Evolutionary conservation across 2,113 vertebrate species (phyloP).

Genomic region (Dermatemys mawii): DNA sequence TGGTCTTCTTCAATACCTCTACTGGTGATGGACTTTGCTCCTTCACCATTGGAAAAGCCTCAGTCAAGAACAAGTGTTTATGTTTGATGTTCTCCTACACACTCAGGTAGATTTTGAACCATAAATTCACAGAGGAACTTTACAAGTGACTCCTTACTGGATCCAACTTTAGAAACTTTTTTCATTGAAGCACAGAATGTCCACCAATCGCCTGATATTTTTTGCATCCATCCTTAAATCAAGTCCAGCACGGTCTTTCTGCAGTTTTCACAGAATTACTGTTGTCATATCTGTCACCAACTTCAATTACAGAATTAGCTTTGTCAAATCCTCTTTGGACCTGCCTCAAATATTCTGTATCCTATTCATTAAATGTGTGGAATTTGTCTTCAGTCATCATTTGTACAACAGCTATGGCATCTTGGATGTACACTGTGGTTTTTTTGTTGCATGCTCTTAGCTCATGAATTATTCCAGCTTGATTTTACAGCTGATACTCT

Average conservation of each 20-base stretch:
- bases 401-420: neutral
- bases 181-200: neutral
- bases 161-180: neutral
- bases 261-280: neutral
- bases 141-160: neutral
- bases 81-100: neutral
- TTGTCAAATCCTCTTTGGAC: neutral
- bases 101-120: neutral
- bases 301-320: neutral
- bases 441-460: neutral
- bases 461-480: neutral
- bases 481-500: neutral
- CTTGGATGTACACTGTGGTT: neutral
- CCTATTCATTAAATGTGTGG: neutral
- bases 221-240: neutral
- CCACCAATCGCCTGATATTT: neutral
- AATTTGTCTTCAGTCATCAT: neutral
- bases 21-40: neutral
- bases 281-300: neutral
- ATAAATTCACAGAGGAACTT: neutral
- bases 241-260: neutral
- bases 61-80: neutral
- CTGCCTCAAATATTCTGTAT: neutral
- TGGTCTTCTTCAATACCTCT: neutral
- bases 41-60: neutral